phyloP scores from a whole-genome alignment of 2,113 vertebrate genomes.

The Cryptotis parvus region DNA sequence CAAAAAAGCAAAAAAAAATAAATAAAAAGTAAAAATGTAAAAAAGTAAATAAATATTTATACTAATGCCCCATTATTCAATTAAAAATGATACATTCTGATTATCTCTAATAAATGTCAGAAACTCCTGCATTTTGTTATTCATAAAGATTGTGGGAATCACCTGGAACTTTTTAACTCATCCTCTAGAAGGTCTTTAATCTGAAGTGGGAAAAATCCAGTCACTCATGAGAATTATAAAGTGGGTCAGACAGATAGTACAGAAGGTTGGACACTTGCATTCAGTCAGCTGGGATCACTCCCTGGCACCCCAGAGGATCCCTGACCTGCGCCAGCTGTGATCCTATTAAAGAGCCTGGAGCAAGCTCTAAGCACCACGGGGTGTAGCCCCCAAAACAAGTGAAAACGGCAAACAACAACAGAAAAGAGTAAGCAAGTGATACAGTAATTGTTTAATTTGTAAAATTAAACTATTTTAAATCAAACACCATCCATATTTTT shows the following conservation, averaged over 20 bases:
- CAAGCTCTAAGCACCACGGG: too few species aligned
- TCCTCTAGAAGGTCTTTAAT: neutral
- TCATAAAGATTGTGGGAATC: neutral
- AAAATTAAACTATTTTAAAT: neutral
- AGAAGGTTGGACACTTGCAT: neutral
- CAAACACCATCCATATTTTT: neutral
- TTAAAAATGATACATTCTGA: neutral
- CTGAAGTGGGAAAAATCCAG: neutral
- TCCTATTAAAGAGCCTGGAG: too few species aligned
- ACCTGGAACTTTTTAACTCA: neutral
- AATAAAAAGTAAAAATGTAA: too few species aligned
- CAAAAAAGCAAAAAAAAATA: too few species aligned
- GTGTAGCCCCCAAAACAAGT: too few species aligned
- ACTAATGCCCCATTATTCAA: neutral
- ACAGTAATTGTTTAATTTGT: neutral
- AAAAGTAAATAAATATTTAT: neutral
- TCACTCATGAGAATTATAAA: rapidly evolving
- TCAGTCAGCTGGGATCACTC: too few species aligned
- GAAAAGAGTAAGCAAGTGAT: too few species aligned
- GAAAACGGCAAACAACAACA: too few species aligned
- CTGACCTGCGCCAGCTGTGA: too few species aligned
- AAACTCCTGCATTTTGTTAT: neutral
- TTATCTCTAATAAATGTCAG: neutral
- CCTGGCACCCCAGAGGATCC: too few species aligned
- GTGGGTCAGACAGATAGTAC: neutral